Percentiles rank a stretch among this genome's conserved stretches.
phyloP scores from a whole-genome alignment of 2,797 vertebrate genomes.

The Champsocephalus esox region DNA sequence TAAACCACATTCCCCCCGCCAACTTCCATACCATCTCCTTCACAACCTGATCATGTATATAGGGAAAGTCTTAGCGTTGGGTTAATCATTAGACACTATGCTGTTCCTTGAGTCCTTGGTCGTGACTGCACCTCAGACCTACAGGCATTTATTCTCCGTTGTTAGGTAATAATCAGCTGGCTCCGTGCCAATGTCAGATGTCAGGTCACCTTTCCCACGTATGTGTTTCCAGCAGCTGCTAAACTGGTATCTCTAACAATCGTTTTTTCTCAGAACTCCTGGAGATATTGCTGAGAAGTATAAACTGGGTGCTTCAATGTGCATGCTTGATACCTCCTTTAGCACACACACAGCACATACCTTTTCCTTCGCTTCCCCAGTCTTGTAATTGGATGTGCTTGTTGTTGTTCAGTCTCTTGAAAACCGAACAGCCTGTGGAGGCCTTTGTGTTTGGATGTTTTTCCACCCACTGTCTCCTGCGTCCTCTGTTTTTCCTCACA shows the following conservation, averaged over 20 bases:
- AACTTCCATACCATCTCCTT: constrained; percentile 20
- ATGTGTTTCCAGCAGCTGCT: constrained; percentile 18
- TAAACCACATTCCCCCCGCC: constrained; percentile 29
- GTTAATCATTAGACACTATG: constrained; percentile 70
- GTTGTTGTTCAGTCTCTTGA: constrained; percentile 74
- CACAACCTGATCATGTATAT: constrained; percentile 9
- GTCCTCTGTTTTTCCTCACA: constrained; percentile 10
- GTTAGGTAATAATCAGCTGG: constrained; percentile 48
- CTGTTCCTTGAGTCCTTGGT: constrained; percentile 45
- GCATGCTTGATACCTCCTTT: constrained; percentile 19
- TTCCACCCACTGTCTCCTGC: constrained; percentile 36
- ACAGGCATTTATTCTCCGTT: constrained; percentile 33
- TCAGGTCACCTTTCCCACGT: constrained; percentile 42
- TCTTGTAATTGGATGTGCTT: constrained; percentile 73
- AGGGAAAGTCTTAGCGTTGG: constrained; percentile 10
- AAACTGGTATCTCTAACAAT: constrained; percentile 8
- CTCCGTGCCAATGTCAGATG: constrained; percentile 25
- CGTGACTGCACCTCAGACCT: constrained; percentile 37
- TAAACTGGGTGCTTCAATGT: constrained; percentile 7
- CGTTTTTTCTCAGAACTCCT: constrained; percentile 4
- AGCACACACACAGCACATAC: constrained; percentile 20
- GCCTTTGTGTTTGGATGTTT: constrained; percentile 58
- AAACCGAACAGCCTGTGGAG: constrained; percentile 63
- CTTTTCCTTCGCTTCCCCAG: constrained; percentile 27
- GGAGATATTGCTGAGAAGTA: constrained; percentile 7